Percentiles rank a stretch among this genome's conserved stretches.
phyloP scores from a whole-genome alignment of 2,797 vertebrate genomes.

The Micropoecilia bifurca region DNA sequence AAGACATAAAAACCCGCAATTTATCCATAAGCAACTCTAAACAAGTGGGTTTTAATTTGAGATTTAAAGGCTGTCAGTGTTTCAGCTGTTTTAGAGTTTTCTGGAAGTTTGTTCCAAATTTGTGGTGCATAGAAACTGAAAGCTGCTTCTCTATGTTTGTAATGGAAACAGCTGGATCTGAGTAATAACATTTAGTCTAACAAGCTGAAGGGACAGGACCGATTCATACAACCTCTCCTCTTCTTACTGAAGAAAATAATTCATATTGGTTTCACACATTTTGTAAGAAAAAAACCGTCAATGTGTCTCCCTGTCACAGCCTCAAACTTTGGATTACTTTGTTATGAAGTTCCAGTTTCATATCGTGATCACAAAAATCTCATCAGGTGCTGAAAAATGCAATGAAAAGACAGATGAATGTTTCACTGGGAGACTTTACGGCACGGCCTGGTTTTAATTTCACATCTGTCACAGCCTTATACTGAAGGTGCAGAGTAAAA shows the following conservation, averaged over 20 bases:
- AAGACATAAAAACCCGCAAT: no score
- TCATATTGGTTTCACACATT: neutral
- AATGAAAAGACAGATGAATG: conserved; percentile 1
- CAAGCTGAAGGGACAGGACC: neutral
- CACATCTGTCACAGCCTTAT: conserved; percentile 9
- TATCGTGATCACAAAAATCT: neutral
- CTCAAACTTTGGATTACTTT: neutral
- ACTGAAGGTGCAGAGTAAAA: neutral
- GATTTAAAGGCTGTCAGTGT: no score
- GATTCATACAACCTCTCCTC: neutral
- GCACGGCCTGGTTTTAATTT: conserved; percentile 20
- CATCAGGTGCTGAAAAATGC: neutral
- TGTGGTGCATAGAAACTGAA: no score
- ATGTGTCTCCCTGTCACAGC: neutral
- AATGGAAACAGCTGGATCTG: no score
- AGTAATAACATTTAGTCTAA: neutral
- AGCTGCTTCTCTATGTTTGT: no score
- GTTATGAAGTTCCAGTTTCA: neutral
- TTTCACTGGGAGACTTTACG: neutral
- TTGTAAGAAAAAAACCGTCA: neutral
- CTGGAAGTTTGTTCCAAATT: no score
- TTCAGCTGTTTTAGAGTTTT: no score
- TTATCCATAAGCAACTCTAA: no score
- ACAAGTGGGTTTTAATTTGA: no score
- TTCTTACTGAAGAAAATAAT: neutral